phyloP scores from a whole-genome alignment of 2,888 invertebrate species.

The Dynastes grantii region DNA sequence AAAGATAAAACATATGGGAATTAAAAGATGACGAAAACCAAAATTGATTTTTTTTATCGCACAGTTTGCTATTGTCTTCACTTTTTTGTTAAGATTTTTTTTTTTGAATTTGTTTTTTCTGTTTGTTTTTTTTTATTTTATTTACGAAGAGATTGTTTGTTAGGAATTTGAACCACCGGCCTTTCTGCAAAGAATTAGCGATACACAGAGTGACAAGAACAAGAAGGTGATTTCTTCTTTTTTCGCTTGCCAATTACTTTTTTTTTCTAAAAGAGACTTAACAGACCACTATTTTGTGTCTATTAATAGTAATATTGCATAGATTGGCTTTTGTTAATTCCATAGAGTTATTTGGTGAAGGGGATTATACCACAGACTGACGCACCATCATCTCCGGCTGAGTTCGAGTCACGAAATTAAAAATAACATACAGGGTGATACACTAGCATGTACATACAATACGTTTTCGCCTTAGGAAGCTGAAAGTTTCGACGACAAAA shows the following conservation, averaged over 20 bases:
- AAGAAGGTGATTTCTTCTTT: conserved; percentile 50
- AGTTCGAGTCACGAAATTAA: background rate
- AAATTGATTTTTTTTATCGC: conserved; percentile 2
- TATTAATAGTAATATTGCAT: background rate
- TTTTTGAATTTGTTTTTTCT: conserved; percentile 40
- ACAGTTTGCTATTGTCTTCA: conserved; percentile 19
- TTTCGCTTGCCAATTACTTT: conserved; percentile 29
- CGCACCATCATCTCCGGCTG: background rate
- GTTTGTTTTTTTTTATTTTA: conserved; percentile 30
- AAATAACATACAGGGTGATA: background rate
- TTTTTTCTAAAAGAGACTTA: conserved; percentile 1
- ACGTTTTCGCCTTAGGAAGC: background rate
- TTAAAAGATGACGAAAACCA: background rate
- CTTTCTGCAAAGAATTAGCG: conserved; percentile 49
- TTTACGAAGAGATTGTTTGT: conserved; percentile 46
- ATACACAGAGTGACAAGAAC: conserved; percentile 36
- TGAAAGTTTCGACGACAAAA: background rate
- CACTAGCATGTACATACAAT: background rate
- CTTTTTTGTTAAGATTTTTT: conserved; percentile 14
- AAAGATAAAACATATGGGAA: conserved; percentile 39
- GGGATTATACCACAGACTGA: background rate
- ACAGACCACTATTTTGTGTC: conserved; percentile 15
- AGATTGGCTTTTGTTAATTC: conserved; percentile 19
- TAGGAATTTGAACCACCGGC: conserved; percentile 49
- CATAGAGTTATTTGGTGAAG: conserved; percentile 12